Evolutionary conservation across 2,888 invertebrate species (phyloP).

Genomic region (Eubasilissa splendida): DNA sequence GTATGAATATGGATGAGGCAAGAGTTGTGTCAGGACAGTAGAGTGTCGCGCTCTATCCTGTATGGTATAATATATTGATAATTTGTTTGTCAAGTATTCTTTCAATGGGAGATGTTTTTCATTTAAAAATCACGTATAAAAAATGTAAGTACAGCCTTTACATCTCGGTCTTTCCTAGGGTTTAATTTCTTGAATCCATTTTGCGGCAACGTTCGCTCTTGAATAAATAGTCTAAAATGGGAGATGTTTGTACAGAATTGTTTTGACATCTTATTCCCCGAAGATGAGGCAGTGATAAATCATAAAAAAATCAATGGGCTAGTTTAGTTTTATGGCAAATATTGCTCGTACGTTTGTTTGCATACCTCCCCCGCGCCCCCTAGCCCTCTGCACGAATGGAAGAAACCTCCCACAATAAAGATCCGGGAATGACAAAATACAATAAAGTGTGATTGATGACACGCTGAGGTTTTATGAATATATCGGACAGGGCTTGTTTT

Average conservation of each 20-base stretch:
- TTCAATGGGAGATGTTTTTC: no score
- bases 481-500: slow-evolving; percentile 35
- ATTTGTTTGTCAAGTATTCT: no score
- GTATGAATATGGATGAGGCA: no score
- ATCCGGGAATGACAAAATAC: slow-evolving; percentile 35
- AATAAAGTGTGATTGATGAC: slow-evolving; percentile 32
- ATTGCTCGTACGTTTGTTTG: not conserved
- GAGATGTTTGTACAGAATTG: slow-evolving; percentile 5
- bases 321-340: not conserved
- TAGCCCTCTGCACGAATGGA: not conserved
- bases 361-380: not conserved
- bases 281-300: slow-evolving; percentile 21
- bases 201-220: slow-evolving; percentile 2
- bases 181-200: not conserved
- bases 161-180: no score
- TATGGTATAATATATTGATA: no score
- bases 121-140: no score
- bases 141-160: no score
- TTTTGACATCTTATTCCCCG: slow-evolving; percentile 30
- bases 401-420: slow-evolving; percentile 31
- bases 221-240: slow-evolving; percentile 23
- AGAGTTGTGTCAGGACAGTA: no score
- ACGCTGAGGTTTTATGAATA: not conserved
- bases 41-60: no score
- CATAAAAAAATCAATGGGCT: slow-evolving; percentile 19